These are phyloP conservation scores for Panthera leo DNA, from an alignment of 2,113 vertebrate species.

Conservation along the genomic window DNA sequence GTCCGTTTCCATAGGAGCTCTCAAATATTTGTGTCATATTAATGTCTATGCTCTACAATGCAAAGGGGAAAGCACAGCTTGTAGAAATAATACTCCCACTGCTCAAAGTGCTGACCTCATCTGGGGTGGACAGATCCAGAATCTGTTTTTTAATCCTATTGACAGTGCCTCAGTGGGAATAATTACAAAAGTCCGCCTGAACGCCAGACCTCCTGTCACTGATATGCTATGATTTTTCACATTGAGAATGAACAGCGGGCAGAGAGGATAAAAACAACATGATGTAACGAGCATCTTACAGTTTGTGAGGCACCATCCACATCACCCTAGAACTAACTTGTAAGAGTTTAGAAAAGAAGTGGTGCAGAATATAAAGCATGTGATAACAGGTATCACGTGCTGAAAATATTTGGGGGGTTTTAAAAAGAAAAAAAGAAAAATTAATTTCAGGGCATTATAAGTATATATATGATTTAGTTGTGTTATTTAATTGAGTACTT, in stretches of 20 bases:
- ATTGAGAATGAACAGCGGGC: slow-evolving; percentile 83
- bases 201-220: slow-evolving; percentile 86
- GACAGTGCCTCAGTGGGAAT: slow-evolving; percentile 87
- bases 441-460: not conserved
- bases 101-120: slow-evolving; percentile 87
- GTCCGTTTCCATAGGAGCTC: slow-evolving; percentile 81
- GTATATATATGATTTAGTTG: not conserved
- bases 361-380: slow-evolving; percentile 40
- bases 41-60: slow-evolving; percentile 76
- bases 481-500: slow-evolving; percentile 1
- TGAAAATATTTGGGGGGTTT: slow-evolving; percentile 32
- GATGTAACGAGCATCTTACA: slow-evolving; percentile 79
- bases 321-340: slow-evolving; percentile 73
- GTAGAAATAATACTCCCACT: slow-evolving; percentile 83
- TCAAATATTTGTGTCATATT: slow-evolving; percentile 84
- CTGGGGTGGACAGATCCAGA: slow-evolving; percentile 82
- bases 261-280: slow-evolving; percentile 82
- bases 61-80: slow-evolving; percentile 81
- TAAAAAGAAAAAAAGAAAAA: slow-evolving; percentile 8
- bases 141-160: slow-evolving; percentile 88
- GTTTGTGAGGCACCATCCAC: slow-evolving; percentile 72
- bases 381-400: slow-evolving; percentile 18
- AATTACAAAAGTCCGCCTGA: slow-evolving; percentile 86
- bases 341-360: slow-evolving; percentile 64
- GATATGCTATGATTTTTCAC: slow-evolving; percentile 81